Evolutionary conservation across 2,888 invertebrate species (phyloP).

Genomic region (Dexiosoma caninum): DNA sequence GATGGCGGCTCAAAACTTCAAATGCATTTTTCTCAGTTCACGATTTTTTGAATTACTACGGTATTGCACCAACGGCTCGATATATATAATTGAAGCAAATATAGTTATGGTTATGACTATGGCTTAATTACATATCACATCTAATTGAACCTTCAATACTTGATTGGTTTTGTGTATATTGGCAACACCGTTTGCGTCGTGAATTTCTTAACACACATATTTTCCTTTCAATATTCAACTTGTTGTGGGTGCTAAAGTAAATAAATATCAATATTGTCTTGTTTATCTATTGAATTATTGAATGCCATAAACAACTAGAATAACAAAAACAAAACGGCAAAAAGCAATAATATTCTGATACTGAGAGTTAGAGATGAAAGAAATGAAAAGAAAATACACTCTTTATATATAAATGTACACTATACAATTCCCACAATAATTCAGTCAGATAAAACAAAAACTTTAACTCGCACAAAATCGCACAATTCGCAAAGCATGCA

Average conservation of each 20-base stretch:
- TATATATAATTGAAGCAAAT: too few species aligned
- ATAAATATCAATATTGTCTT: conserved; percentile 45
- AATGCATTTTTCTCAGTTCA: too few species aligned
- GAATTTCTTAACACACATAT: too few species aligned
- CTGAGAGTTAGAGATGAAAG: background rate
- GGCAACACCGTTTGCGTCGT: background rate
- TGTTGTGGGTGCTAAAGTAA: conserved; percentile 26
- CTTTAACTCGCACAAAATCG: background rate
- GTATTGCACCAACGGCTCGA: too few species aligned
- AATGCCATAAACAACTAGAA: conserved; percentile 30
- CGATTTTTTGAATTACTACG: too few species aligned
- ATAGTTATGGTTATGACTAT: too few species aligned
- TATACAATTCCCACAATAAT: conserved; percentile 19
- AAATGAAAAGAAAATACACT: background rate
- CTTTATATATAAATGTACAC: background rate
- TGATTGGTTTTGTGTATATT: background rate
- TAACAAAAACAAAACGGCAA: background rate
- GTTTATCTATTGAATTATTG: conserved; percentile 48
- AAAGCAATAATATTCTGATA: conserved; percentile 20
- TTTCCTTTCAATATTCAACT: background rate
- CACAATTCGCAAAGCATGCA: background rate
- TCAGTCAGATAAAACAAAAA: conserved; percentile 28
- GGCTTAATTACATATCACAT: too few species aligned
- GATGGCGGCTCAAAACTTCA: too few species aligned
- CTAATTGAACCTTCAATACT: too few species aligned